Evolutionary conservation across 2,888 invertebrate species (phyloP).

Genomic region (Tiliacea citrago): DNA sequence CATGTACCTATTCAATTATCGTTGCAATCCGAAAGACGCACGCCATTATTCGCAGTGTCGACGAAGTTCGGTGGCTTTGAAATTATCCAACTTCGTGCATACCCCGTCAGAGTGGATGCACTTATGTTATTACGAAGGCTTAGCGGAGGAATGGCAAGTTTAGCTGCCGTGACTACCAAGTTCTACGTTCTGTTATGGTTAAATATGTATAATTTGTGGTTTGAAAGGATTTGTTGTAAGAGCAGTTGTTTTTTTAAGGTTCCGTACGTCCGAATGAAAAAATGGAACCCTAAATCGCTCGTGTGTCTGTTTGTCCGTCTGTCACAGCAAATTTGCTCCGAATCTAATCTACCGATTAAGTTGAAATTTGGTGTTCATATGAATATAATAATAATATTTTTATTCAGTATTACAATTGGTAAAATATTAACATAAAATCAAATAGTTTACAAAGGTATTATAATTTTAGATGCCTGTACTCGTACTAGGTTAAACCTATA

Average conservation of each 20-base stretch:
- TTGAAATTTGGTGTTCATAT: too few relatives aligned
- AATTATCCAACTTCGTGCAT: constrained; percentile 65
- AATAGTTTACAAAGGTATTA: too few relatives aligned
- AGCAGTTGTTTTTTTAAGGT: neutral
- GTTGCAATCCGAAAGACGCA: constrained; percentile 32
- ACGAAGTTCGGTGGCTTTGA: constrained; percentile 67
- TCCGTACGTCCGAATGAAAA: too few relatives aligned
- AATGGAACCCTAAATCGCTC: too few relatives aligned
- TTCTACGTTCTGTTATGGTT: constrained; percentile 21
- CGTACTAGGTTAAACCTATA: too few relatives aligned
- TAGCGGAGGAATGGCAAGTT: constrained; percentile 64
- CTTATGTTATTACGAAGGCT: constrained; percentile 72
- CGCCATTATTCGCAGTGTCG: constrained; percentile 50
- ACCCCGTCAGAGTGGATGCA: constrained; percentile 64
- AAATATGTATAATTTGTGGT: constrained; percentile 13
- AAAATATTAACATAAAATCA: too few relatives aligned
- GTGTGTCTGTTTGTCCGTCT: too few relatives aligned
- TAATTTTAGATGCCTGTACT: too few relatives aligned
- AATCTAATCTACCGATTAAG: too few relatives aligned
- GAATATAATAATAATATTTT: too few relatives aligned
- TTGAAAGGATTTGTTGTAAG: constrained; percentile 12
- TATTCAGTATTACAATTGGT: too few relatives aligned
- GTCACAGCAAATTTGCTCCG: too few relatives aligned
- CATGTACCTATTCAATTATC: constrained; percentile 42
- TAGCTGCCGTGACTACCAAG: constrained; percentile 40